Conservation (phyloP, 2,113 vertebrate genomes). For the Marcusenius ussheri region DNA sequence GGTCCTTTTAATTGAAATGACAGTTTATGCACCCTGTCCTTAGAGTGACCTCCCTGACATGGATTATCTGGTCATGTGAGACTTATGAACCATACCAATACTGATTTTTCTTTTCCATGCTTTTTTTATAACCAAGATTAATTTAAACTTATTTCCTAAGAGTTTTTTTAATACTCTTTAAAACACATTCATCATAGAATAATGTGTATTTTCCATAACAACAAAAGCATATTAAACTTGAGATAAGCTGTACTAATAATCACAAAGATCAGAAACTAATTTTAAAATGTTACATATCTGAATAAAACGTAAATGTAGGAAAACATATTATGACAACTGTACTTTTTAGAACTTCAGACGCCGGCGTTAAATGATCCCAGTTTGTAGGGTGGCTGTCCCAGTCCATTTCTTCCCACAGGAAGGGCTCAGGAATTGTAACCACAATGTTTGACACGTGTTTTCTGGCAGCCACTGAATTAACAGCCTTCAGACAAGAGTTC, state of each 20-base stretch:
- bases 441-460: background rate
- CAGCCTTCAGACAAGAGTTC: background rate
- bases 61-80: background rate
- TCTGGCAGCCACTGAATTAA: background rate
- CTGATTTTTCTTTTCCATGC: background rate
- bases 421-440: background rate
- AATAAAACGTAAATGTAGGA: background rate
- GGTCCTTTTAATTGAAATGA: background rate
- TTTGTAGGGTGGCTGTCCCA: background rate
- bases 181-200: background rate
- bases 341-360: background rate
- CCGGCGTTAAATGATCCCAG: background rate
- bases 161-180: background rate
- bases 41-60: background rate
- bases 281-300: background rate
- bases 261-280: background rate
- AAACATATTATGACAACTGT: background rate
- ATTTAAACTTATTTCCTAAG: background rate
- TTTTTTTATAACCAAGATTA: background rate
- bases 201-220: background rate
- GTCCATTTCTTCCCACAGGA: background rate
- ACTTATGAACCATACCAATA: background rate
- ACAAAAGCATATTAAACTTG: background rate
- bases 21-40: background rate
- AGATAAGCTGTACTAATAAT: background rate